Evolutionary conservation across 1,140 invertebrate genomes (phyloP), one percentile per base, ranked within the genome.

Genomic region (Choristoneura fumiferana): DNA sequence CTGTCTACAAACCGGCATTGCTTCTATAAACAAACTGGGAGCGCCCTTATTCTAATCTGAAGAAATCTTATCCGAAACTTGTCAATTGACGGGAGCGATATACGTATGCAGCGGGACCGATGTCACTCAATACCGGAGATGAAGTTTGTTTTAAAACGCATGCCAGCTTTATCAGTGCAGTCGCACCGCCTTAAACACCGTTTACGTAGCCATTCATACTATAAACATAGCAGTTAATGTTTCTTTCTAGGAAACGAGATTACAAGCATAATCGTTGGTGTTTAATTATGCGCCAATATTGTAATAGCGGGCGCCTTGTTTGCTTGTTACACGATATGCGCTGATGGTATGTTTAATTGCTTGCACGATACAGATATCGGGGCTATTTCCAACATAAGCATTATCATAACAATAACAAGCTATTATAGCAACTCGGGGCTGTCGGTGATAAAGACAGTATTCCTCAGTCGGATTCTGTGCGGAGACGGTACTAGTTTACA

Each of bases 341-440:
- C 66, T 58, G 68, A 71, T 72, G 75, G 69, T 78, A 76, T 79
- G 78, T 76, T 82, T 86, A 88, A 88, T 88, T 88, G 73, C 76
- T 76, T 78, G 83, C 83, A 77, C 73, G 84, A 85, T 87, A 83
- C 63, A 73, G 72, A 71, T 86, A 88, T 88, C 85, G 69, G 68
- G 15, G 54, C 75, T 80, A 82, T 84, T 82, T 78, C 80, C 75
- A 84, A 84, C 78, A 85, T 87, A 87, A 85, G 75, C 71, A 85
- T 84, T 87, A 87, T 87, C 83, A 84, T 81, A 83, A 86, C 77
- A 87, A 87, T 84, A 87, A 87, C 81, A 87, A 81, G 81, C 76
- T 71, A n/a, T n/a, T n/a, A n/a, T n/a, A 70, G 72, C 76, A 75
- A 74, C 71, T 76, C 67, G 77, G 58, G 59, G 69, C 74, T 71